Percentiles rank a stretch among this genome's conserved stretches.
phyloP scores from a whole-genome alignment of 2,888 invertebrate genomes.

The Fragum fragum region DNA sequence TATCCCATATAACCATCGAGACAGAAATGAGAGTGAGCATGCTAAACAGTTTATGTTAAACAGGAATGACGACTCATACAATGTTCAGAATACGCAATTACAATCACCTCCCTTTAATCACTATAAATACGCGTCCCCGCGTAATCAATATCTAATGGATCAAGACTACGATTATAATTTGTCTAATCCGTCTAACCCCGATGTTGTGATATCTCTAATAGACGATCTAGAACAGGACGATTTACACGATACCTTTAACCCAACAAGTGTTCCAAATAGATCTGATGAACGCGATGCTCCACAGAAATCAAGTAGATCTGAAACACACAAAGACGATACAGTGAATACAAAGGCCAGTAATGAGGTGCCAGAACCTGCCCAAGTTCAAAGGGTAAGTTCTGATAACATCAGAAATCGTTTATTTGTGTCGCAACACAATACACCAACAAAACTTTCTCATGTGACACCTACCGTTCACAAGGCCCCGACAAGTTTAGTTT shows the following conservation, averaged over 20 bases:
- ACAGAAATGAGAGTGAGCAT: neutral
- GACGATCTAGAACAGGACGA: conserved; percentile 58
- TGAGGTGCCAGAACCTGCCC: neutral
- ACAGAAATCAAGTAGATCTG: neutral
- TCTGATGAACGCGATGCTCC: neutral
- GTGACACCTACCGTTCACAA: conserved; percentile 49
- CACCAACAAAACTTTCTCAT: conserved; percentile 17
- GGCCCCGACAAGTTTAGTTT: conserved; percentile 71
- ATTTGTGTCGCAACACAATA: neutral
- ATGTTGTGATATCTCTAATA: conserved; percentile 62
- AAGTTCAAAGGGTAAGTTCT: neutral
- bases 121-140: neutral
- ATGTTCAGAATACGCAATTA: neutral
- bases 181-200: conserved; percentile 36
- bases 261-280: neutral
- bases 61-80: neutral
- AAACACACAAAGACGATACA: neutral
- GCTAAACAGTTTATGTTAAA: neutral
- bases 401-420: conserved; percentile 6
- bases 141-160: conserved; percentile 1
- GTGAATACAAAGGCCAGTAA: neutral
- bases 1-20: neutral
- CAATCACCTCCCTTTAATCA: neutral
- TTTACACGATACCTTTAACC: neutral
- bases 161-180: conserved; percentile 39